Percentiles rank a stretch among this genome's conserved stretches.
Evolutionary conservation across 2,113 vertebrate genomes (phyloP).

Genomic region (Varanus salvator): DNA sequence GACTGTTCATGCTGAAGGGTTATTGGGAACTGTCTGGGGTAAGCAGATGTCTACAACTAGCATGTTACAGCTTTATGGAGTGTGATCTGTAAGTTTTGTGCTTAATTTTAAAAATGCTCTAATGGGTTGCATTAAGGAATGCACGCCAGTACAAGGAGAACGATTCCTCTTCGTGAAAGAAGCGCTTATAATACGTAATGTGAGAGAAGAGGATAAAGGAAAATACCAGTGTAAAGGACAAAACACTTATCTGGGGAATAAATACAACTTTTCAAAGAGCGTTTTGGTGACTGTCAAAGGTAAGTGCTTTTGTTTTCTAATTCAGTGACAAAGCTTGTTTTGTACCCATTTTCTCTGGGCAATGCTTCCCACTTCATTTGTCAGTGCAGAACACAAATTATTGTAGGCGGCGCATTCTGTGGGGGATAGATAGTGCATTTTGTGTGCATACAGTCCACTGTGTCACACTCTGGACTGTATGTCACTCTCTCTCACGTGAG

Average conservation of each 20-base stretch:
- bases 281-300: slow-evolving; percentile 71
- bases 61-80: background rate
- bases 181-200: slow-evolving; percentile 58
- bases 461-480: too few relatives aligned
- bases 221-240: slow-evolving; percentile 79
- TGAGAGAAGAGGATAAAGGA: slow-evolving; percentile 57
- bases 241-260: slow-evolving; percentile 71
- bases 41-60: background rate
- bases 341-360: background rate
- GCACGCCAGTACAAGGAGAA: slow-evolving; percentile 49
- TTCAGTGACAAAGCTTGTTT: background rate
- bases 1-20: background rate
- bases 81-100: background rate
- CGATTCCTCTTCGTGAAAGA: slow-evolving; percentile 27
- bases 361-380: background rate
- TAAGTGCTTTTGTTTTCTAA: slow-evolving; percentile 52
- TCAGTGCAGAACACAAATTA: background rate
- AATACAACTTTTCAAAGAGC: slow-evolving; percentile 70
- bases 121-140: slow-evolving; percentile 64
- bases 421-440: too few relatives aligned
- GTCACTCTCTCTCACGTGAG: too few relatives aligned
- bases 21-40: background rate
- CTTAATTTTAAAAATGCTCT: background rate
- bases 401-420: too few relatives aligned
- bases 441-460: too few relatives aligned